Evolutionary conservation across 1,140 invertebrate genomes (phyloP), one percentile per base, ranked within the genome.

Genomic region (Bombyx mandarina): DNA sequence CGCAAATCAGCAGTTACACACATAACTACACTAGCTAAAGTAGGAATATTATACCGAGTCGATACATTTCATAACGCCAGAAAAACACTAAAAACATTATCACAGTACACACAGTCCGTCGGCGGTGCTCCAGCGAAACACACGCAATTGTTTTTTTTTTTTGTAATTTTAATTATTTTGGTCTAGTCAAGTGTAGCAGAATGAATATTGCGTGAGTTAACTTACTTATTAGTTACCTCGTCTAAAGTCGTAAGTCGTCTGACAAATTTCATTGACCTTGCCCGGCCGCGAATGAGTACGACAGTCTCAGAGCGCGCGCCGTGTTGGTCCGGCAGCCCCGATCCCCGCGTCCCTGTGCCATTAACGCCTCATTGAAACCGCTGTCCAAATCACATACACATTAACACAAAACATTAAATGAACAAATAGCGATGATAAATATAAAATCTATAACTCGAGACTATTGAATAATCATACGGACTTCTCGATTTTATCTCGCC

Each of bases 261-360:
- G 52, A 45, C 53, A 55, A 55, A 60, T 55, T 51, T 53, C 52
- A 12, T 26, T 60, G 59, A 56, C 59, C 59, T 56, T 53, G 56
- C 45, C 43, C 3, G 43, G 48, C 6, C 45, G 46, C 26, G 26
- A 35, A 35, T 35, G 26, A 35, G 26, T 35, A 5, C 26, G 26
- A 46, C 61, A 62, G 61, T 62, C 53, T 52, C 53, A 44, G 53
- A 62, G 61, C 53, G 57, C 56, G 61, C 61, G 61, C 61, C 55
- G 46, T 55, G 57, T 52, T 8, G 43, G 52, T 45, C 8, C 26
- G 10, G 18, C 35, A 54, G 57, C 26, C 57, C 48, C 61, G 48
- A 26, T 18, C 50, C 49, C 48, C 52, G 49, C 56, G 53, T 9
- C 53, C 56, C 52, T 45, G 2, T 35, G 26, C 26, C 26, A 35